Base-by-base conservation (phyloP, 2,797 vertebrate species). In the Capromys pilorides region DNA sequence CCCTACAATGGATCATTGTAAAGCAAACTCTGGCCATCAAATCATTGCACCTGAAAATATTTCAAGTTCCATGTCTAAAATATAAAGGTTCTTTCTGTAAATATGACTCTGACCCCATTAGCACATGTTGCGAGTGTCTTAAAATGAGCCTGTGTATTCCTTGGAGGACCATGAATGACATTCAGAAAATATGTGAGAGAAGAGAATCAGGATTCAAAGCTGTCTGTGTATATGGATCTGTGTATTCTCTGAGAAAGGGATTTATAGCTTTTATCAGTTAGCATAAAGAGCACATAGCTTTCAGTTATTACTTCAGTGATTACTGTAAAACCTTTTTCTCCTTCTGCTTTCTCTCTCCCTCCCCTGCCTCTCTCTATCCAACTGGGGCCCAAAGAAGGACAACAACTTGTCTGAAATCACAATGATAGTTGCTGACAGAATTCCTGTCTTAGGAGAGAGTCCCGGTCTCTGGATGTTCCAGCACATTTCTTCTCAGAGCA, bases 61-160 rank as follows among this genome's bases (percentile, higher is more conserved):
- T 79, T 81, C 45, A 54, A 64, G n/a, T 57, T 73, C 1, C 28
- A 64, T 67, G 36, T 93, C 49, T 95, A 79, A 85, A 94, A 89
- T 77, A 49, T 71, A 93, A 87, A 24, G 22, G 11, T 14, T 85
- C 8, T 39, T 83, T 94, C 36, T 31, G 19, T 39, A 73, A 93
- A 91, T n/a, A 22, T 36, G 28, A 86, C 51, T 83, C 4, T 41
- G 39, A 24, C 78, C n/a, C 78, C 61, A 61, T 88, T 69, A 59
- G 54, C 41, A 92, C 24, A 79, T 54, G 69, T 33, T 36, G 33
- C 2, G 61, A 21, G 39, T 66, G 3, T 66, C 78, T 94, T 83
- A 71, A 83, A 41, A 51, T 45, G 4, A 28, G 21, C 80, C 64
- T 41, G 3, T 75, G 39, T 85, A 54, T 54, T 86, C 36, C 95